phyloP scores from a whole-genome alignment of 2,888 invertebrate genomes.

The Archips crataeganus region DNA sequence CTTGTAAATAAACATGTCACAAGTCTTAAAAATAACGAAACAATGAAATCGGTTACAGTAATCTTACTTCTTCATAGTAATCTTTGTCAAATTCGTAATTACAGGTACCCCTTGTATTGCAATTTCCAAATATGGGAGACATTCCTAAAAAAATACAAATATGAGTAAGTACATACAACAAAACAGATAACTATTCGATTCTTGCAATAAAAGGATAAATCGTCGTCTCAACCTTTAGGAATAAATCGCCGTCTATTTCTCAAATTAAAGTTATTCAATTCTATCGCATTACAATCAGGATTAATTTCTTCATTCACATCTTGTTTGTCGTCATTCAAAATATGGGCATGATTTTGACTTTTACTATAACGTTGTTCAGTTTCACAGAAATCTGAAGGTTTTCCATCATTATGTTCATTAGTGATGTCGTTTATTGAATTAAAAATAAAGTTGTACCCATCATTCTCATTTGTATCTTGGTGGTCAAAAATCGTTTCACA shows the following conservation, averaged over 20 bases:
- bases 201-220: constrained; percentile 67
- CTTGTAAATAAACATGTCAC: background rate
- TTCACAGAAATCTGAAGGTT: background rate
- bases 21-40: background rate
- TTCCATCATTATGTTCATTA: background rate
- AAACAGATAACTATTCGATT: background rate
- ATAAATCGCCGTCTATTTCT: constrained; percentile 78
- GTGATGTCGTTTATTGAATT: constrained; percentile 18
- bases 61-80: constrained; percentile 70
- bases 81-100: constrained; percentile 56
- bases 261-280: constrained; percentile 62
- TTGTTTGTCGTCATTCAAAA: background rate
- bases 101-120: constrained; percentile 53
- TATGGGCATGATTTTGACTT: background rate
- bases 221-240: constrained; percentile 85
- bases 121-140: constrained; percentile 82
- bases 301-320: background rate
- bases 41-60: background rate
- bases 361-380: background rate
- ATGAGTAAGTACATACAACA: background rate
- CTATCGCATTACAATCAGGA: background rate
- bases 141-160: constrained; percentile 63
- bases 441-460: constrained; percentile 27
- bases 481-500: constrained; percentile 56
- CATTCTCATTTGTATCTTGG: background rate